A percentile compares a stretch with the other conserved stretches of the same genome.
Evolutionary conservation across 2,888 invertebrate genomes (phyloP).

Genomic region (Cyrtodaria siliqua): DNA sequence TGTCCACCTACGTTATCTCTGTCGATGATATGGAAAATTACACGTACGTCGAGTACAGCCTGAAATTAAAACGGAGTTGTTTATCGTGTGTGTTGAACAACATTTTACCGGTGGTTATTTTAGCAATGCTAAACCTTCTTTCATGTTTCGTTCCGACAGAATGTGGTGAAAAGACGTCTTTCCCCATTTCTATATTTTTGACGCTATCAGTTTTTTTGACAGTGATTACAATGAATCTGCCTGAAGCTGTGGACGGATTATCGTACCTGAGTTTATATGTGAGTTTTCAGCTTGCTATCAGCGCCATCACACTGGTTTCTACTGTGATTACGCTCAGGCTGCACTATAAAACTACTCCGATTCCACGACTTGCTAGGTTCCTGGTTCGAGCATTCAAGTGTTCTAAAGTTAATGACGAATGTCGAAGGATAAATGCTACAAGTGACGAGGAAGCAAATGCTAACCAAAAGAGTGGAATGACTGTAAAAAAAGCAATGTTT

Average conservation of each 20-base stretch:
- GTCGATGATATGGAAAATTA: slow-evolving; percentile 11
- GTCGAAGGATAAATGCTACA: too few relatives aligned
- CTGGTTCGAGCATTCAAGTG: too few relatives aligned
- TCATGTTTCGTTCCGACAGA: slow-evolving; percentile 45
- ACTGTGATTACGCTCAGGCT: too few relatives aligned
- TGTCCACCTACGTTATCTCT: background rate
- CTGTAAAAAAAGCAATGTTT: too few relatives aligned
- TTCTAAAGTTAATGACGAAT: too few relatives aligned
- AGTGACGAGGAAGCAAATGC: too few relatives aligned
- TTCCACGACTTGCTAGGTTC: too few relatives aligned
- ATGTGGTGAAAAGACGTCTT: slow-evolving; percentile 47
- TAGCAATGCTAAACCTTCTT: slow-evolving; percentile 33
- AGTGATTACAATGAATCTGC: slow-evolving; percentile 31
- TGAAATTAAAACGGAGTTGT: slow-evolving; percentile 32
- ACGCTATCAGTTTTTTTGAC: slow-evolving; percentile 50
- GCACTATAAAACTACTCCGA: too few relatives aligned
- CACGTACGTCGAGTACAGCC: slow-evolving; percentile 12
- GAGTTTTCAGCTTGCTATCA: too few relatives aligned
- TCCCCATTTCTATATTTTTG: slow-evolving; percentile 46
- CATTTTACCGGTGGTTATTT: slow-evolving; percentile 38
- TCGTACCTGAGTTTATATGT: slow-evolving; percentile 22
- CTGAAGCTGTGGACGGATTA: slow-evolving; percentile 48
- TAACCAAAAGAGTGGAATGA: too few relatives aligned
- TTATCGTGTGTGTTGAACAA: slow-evolving; percentile 33
- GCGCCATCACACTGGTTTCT: too few relatives aligned